phyloP scores from a whole-genome alignment of 2,113 vertebrate genomes.

The Eonycteris spelaea region DNA sequence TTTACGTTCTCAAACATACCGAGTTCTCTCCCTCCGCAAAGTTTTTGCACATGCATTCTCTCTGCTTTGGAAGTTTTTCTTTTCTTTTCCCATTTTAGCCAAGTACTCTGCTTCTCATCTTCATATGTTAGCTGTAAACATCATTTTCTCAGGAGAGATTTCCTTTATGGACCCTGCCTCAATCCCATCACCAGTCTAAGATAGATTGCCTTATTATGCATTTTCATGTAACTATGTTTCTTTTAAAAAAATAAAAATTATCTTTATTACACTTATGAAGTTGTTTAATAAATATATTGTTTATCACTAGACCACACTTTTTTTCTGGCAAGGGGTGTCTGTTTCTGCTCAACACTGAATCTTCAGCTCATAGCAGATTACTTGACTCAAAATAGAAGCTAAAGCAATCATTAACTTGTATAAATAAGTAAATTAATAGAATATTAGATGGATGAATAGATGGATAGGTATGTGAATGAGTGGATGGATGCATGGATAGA shows the following conservation, averaged over 20 bases:
- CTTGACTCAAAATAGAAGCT: not conserved
- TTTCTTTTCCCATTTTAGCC: not conserved
- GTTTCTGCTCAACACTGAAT: not conserved
- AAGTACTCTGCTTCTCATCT: not conserved
- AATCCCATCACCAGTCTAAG: not conserved
- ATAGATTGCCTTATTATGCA: not conserved
- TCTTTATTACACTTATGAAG: not conserved
- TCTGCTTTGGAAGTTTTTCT: not conserved
- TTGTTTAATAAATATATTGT: not conserved
- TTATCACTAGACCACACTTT: not conserved
- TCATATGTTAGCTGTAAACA: not conserved
- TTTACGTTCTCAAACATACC: not conserved
- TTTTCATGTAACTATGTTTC: not conserved
- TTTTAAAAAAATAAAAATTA: not conserved
- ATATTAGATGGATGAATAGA: not conserved
- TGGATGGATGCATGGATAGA: not conserved
- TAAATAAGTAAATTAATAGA: not conserved
- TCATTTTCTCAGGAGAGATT: not conserved
- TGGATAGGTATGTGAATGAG: not conserved
- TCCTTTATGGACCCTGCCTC: not conserved
- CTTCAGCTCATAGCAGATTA: not conserved
- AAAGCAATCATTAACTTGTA: not conserved
- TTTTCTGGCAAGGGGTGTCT: not conserved
- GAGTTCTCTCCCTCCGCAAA: not conserved
- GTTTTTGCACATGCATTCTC: not conserved